These are phyloP conservation scores for Fringilla coelebs DNA, from an alignment of 2,797 vertebrate species.

Conservation along the genomic window DNA sequence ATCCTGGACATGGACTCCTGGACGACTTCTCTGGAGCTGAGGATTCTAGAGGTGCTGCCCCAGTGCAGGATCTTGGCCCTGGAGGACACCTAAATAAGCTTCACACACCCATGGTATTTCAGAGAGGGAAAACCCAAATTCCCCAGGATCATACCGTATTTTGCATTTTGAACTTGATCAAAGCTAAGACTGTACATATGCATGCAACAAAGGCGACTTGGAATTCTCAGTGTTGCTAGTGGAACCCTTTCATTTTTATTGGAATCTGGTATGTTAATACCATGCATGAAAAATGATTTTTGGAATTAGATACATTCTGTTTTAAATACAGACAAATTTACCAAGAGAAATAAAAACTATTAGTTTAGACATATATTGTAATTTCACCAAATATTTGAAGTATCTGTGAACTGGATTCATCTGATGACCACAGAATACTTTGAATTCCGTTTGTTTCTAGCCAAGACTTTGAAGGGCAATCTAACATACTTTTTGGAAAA, in stretches of 20 bases:
- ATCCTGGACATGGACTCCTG: not conserved
- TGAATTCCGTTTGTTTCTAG: not conserved
- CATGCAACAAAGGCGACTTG: not conserved
- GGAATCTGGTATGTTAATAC: not conserved
- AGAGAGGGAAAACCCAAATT: not conserved
- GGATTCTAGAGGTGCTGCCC: not conserved
- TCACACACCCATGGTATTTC: not conserved
- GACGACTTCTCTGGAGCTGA: not conserved
- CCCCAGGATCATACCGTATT: not conserved
- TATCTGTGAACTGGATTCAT: not conserved
- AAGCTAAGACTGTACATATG: not conserved
- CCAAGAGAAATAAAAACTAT: not conserved
- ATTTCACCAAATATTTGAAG: conserved; percentile 17
- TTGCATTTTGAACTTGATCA: not conserved
- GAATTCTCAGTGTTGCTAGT: not conserved
- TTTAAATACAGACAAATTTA: not conserved
- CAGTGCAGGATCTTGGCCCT: not conserved
- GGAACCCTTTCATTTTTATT: not conserved
- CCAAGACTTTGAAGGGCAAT: not conserved
- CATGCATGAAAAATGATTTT: not conserved
- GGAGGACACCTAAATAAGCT: not conserved
- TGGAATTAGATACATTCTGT: not conserved
- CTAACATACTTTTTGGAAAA: not conserved
- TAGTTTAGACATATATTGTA: not conserved
- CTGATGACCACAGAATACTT: not conserved